phyloP scores from a whole-genome alignment of 2,797 vertebrate species.

The Agapornis canus region DNA sequence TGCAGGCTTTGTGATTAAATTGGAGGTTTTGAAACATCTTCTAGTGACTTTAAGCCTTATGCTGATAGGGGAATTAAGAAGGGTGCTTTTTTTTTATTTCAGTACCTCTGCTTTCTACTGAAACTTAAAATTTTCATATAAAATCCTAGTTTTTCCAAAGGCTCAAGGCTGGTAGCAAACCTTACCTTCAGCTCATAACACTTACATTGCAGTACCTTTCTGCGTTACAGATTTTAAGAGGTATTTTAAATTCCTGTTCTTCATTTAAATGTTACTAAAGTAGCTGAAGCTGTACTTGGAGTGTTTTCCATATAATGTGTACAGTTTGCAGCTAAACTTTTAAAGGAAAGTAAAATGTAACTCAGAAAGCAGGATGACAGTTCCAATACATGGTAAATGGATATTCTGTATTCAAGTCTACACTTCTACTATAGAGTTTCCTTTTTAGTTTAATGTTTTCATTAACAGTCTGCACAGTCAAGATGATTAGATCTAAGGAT shows the following conservation, averaged over 20 bases:
- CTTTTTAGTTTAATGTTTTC: background rate
- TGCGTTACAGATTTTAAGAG: background rate
- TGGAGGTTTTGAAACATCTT: background rate
- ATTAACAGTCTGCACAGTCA: background rate
- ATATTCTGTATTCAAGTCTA: background rate
- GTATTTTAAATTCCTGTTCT: constrained; percentile 6
- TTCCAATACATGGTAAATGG: background rate
- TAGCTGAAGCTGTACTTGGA: background rate
- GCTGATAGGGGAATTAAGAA: constrained; percentile 15
- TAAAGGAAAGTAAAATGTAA: background rate
- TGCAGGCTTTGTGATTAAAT: constrained; percentile 6
- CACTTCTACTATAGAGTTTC: background rate
- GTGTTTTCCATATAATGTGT: background rate
- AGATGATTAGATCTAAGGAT: background rate
- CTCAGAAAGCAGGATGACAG: background rate
- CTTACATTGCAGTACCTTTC: background rate
- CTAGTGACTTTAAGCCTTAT: constrained; percentile 20
- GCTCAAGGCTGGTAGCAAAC: background rate
- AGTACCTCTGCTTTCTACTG: constrained; percentile 31
- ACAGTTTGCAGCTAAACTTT: background rate
- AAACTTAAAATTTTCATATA: background rate
- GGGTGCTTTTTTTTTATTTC: background rate
- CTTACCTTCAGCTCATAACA: background rate
- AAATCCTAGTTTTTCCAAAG: constrained; percentile 1
- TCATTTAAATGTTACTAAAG: background rate